A percentile compares a stretch with the other conserved stretches of the same genome.
Evolutionary conservation across 2,797 vertebrate genomes (phyloP).

Genomic region (Antennarius maculatus): DNA sequence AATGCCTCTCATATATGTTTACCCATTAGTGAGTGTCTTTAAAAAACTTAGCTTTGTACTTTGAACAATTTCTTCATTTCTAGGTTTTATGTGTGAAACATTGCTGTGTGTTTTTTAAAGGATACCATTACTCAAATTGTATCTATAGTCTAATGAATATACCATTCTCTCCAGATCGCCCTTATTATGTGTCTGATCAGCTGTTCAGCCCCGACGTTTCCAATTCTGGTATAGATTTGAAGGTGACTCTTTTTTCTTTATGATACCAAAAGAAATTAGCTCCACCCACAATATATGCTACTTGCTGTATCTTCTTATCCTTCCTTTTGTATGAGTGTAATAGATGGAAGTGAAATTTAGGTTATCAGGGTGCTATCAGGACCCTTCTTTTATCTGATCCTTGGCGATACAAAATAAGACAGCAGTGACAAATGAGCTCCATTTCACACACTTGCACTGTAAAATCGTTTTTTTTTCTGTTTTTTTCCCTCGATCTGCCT

Average conservation of each 20-base stretch:
- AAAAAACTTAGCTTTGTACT: conserved; percentile 15
- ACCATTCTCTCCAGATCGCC: conserved; percentile 10
- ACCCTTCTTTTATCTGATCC: conserved; percentile 60
- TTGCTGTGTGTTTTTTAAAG: conserved; percentile 8
- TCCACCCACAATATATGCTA: background rate
- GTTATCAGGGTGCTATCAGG: conserved; percentile 66
- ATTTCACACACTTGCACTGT: conserved; percentile 61
- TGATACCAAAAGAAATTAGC: background rate
- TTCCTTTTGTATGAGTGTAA: conserved; percentile 24
- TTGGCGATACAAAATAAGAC: conserved; percentile 63
- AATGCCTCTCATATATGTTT: background rate
- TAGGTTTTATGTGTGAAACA: background rate
- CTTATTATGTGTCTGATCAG: conserved; percentile 11
- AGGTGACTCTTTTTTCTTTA: conserved; percentile 8
- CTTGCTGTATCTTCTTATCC: background rate
- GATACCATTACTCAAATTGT: background rate
- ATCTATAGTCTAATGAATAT: conserved; percentile 24
- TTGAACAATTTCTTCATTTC: conserved; percentile 3
- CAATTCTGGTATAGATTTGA: conserved; percentile 22
- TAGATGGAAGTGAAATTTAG: conserved; percentile 57
- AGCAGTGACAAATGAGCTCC: conserved; percentile 68
- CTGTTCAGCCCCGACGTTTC: conserved; percentile 19
- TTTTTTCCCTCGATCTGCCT: no score
- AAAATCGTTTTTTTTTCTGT: background rate
- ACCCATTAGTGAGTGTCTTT: background rate